Evolutionary conservation across 2,888 invertebrate species (phyloP).

Genomic region (Andrena minutula): DNA sequence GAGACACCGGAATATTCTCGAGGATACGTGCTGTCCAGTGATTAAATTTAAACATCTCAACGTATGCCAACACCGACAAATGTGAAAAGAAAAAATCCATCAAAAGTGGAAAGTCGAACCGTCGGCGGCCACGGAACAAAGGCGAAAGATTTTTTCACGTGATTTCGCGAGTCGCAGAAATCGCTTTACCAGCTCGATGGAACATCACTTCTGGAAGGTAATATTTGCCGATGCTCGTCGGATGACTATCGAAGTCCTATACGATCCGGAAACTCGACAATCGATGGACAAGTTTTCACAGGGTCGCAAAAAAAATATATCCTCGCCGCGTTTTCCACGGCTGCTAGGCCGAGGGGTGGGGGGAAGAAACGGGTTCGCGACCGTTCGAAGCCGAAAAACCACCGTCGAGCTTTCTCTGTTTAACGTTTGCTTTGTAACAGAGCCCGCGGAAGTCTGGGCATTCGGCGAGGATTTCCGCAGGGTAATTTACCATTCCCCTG

Average conservation of each 20-base stretch:
- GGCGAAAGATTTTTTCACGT: background rate
- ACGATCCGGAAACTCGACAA: conserved; percentile 22
- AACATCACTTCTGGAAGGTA: conserved; percentile 26
- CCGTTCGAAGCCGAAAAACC: conserved; percentile 45
- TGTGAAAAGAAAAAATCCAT: background rate
- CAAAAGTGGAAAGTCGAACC: background rate
- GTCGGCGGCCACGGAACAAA: background rate
- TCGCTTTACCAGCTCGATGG: conserved; percentile 7
- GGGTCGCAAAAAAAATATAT: conserved; percentile 29
- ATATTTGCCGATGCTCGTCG: conserved; percentile 27
- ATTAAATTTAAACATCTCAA: background rate
- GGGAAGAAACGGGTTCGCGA: conserved; percentile 28
- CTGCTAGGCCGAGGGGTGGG: too few species aligned
- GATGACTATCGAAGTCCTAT: conserved; percentile 53
- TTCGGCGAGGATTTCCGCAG: conserved; percentile 68
- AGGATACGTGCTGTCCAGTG: too few species aligned
- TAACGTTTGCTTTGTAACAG: conserved; percentile 67
- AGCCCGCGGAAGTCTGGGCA: conserved; percentile 57
- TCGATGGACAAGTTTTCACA: conserved; percentile 29
- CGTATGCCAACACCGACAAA: background rate
- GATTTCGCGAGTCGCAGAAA: conserved; percentile 29
- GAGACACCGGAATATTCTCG: too few species aligned
- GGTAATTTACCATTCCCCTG: conserved; percentile 60
- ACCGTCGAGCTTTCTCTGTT: conserved; percentile 56
- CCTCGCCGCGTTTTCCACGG: conserved; percentile 42